These are phyloP conservation scores for Takifugu flavidus DNA, from an alignment of 2,113 vertebrate genomes.

Conservation along the genomic window DNA sequence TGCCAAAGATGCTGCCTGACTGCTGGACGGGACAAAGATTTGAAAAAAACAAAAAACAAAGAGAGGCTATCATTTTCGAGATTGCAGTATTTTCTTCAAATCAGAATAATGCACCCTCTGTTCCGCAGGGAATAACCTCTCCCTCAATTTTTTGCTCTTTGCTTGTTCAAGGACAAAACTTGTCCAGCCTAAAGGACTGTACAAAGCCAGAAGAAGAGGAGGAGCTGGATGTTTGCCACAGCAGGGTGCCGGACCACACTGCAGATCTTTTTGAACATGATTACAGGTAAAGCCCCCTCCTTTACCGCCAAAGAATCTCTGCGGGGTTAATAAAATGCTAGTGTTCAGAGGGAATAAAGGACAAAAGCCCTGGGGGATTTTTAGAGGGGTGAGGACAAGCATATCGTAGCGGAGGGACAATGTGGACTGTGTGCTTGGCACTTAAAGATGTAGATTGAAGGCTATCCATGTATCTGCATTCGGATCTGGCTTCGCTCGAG, in stretches of 20 bases:
- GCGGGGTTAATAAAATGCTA: constrained; percentile 23
- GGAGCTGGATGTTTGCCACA: constrained; percentile 35
- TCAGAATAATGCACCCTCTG: not conserved
- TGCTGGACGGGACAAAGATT: no score
- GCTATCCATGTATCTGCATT: constrained; percentile 48
- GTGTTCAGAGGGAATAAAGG: constrained; percentile 9
- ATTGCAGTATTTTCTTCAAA: no score
- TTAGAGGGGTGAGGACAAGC: constrained; percentile 20
- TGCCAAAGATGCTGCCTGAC: no score
- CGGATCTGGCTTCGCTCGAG: constrained; percentile 49
- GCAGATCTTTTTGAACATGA: constrained; percentile 35
- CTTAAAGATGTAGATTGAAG: constrained; percentile 51
- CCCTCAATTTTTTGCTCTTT: constrained; percentile 8
- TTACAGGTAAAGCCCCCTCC: constrained; percentile 33
- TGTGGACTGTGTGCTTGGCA: constrained; percentile 34
- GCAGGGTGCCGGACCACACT: constrained; percentile 23
- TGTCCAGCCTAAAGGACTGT: constrained; percentile 35
- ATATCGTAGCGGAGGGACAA: constrained; percentile 20
- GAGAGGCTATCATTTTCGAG: no score
- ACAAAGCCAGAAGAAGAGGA: constrained; percentile 27
- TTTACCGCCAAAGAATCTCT: constrained; percentile 10
- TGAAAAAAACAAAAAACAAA: no score
- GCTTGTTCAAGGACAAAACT: constrained; percentile 27
- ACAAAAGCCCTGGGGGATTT: constrained; percentile 9
- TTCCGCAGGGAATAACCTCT: constrained; percentile 1